Percentiles rank a stretch among this genome's conserved stretches.
Evolutionary conservation across 2,888 invertebrate species (phyloP).

Genomic region (Cheilosia scutellata): DNA sequence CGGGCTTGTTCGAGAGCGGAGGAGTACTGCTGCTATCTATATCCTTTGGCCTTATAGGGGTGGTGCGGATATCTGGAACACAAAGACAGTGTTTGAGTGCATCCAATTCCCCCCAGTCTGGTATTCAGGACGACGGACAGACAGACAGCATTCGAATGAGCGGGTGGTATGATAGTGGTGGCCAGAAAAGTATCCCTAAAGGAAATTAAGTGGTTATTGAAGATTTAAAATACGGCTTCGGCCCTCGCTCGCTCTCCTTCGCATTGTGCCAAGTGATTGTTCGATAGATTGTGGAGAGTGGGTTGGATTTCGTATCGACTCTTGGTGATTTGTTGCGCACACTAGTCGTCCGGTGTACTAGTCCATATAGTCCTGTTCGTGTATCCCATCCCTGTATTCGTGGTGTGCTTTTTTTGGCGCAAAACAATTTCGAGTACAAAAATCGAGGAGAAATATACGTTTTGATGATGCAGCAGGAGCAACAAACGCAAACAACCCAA

Average conservation of each 20-base stretch:
- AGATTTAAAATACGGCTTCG: constrained; percentile 70
- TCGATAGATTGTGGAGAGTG: constrained; percentile 43
- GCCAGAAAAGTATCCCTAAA: constrained; percentile 66
- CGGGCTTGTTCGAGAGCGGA: constrained; percentile 21
- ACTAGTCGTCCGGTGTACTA: constrained; percentile 4
- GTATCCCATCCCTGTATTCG: not conserved
- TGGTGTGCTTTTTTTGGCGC: constrained; percentile 38
- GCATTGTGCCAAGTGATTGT: not conserved
- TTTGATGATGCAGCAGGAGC: constrained; percentile 70
- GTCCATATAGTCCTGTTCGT: constrained; percentile 12
- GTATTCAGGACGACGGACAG: constrained; percentile 23
- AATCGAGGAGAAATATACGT: constrained; percentile 39
- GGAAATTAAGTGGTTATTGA: constrained; percentile 76
- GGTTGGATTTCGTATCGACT: constrained; percentile 53
- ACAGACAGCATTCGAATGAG: constrained; percentile 16
- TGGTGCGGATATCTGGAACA: constrained; percentile 16
- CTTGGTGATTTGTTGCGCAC: constrained; percentile 70
- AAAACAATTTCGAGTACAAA: constrained; percentile 65
- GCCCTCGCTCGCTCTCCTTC: not conserved
- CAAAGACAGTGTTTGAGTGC: constrained; percentile 36
- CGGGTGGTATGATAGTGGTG: not conserved
- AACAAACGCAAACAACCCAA: constrained; percentile 63
- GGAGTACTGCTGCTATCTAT: constrained; percentile 2
- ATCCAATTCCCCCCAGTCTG: constrained; percentile 35
- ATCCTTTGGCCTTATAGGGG: constrained; percentile 15